A percentile compares a stretch with the other conserved stretches of the same genome.
These are phyloP conservation scores for Campoletis sonorensis DNA, from an alignment of 1,140 invertebrate species.

Conservation along the genomic window DNA sequence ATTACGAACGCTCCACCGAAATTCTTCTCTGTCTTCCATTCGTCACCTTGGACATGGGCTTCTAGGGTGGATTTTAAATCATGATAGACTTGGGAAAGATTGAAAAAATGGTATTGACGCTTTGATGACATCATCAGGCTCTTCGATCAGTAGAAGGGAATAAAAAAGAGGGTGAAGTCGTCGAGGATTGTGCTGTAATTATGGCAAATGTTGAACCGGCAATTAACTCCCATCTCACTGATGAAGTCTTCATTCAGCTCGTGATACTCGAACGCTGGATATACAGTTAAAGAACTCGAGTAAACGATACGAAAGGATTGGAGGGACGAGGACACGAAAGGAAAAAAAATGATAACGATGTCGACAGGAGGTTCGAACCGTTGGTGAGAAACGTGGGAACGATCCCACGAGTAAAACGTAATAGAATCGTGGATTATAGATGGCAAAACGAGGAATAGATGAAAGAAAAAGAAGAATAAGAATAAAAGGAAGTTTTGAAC, in stretches of 20 bases:
- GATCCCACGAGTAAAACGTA: slow-evolving; percentile 10
- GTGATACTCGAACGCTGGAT: neutral
- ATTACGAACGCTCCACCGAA: slow-evolving; percentile 32
- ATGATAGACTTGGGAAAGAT: neutral
- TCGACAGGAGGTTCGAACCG: neutral
- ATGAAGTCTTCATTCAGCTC: neutral
- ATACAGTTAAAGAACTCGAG: neutral
- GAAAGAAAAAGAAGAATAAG: neutral
- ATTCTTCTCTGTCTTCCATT: neutral
- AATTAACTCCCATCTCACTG: neutral
- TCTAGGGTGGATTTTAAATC: neutral
- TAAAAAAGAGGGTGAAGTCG: neutral
- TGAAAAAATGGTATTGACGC: neutral
- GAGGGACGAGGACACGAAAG: neutral
- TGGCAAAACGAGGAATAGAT: too few species aligned
- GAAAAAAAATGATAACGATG: slow-evolving; percentile 6
- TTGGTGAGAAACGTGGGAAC: slow-evolving; percentile 8
- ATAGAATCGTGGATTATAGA: slow-evolving; percentile 10
- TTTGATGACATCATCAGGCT: neutral
- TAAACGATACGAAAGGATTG: neutral
- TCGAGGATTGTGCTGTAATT: neutral
- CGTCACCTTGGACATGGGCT: slow-evolving; percentile 18
- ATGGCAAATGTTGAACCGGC: neutral
- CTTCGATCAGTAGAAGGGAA: neutral
- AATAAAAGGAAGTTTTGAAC: neutral